Evolutionary conservation across 2,888 invertebrate species (phyloP).

Genomic region (Drosophila anomelani): DNA sequence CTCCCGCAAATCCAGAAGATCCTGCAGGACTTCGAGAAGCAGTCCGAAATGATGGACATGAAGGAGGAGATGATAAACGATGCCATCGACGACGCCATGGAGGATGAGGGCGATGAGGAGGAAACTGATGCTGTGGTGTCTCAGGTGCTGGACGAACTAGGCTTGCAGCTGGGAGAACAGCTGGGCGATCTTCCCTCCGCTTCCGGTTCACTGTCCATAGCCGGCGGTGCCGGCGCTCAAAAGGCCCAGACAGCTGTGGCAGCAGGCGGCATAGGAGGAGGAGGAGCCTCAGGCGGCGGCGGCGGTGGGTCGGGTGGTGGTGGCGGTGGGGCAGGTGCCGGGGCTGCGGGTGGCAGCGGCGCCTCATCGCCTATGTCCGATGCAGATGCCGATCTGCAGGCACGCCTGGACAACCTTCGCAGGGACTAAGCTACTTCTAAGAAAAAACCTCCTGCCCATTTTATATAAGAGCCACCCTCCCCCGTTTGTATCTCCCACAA

Average conservation of each 20-base stretch:
- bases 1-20: slow-evolving; percentile 99
- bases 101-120: slow-evolving; percentile 98
- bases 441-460: slow-evolving; percentile 29
- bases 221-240: slow-evolving; percentile 87
- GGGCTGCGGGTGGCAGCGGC: slow-evolving; percentile 84
- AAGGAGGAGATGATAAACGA: slow-evolving; percentile 99
- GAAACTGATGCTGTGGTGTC: slow-evolving; percentile 98
- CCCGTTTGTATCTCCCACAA: slow-evolving; percentile 39
- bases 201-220: slow-evolving; percentile 86
- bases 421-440: slow-evolving; percentile 54
- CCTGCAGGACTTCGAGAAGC: slow-evolving; percentile 98
- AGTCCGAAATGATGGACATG: slow-evolving; percentile 99
- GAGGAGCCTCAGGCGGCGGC: slow-evolving; percentile 83
- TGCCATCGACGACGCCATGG: slow-evolving; percentile 99
- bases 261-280: slow-evolving; percentile 83
- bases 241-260: slow-evolving; percentile 87
- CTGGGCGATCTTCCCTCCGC: slow-evolving; percentile 93
- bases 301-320: slow-evolving; percentile 82
- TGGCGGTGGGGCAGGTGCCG: slow-evolving; percentile 81
- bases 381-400: slow-evolving; percentile 98
- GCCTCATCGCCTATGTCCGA: slow-evolving; percentile 88
- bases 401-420: slow-evolving; percentile 96
- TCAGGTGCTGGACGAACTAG: slow-evolving; percentile 98
- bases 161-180: slow-evolving; percentile 96
- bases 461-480: slow-evolving; percentile 35